Base-by-base conservation (phyloP, 2,797 vertebrate species). In the Bradypodion pumilum region DNA sequence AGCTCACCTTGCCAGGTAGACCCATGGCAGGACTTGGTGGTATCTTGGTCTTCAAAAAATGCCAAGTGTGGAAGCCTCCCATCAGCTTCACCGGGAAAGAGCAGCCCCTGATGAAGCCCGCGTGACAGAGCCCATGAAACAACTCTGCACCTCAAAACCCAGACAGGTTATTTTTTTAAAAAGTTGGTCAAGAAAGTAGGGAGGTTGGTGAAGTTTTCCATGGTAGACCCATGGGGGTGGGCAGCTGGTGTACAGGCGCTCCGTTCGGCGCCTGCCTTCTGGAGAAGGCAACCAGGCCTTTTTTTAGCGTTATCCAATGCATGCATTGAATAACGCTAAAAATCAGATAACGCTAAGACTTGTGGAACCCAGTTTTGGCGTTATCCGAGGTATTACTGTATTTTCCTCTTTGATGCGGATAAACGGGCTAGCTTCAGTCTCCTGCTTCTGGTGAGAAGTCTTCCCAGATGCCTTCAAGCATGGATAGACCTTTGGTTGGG, bases 211-310 rank as follows among this genome's bases (percentile, higher is more conserved):
- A 9, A 15, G 1, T 13, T 76, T 75, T 44, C 37, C 27, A 13
- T 73, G 35, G 35, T 0, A 0, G 7, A 8, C 59, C 21, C 7
- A n/a, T n/a, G n/a, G n/a, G n/a, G n/a, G n/a, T n/a, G n/a, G n/a
- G n/a, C n/a, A n/a, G n/a, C n/a, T n/a, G n/a, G n/a, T n/a, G n/a
- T n/a, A n/a, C n/a, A n/a, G n/a, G n/a, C n/a, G n/a, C n/a, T n/a
- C n/a, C n/a, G n/a, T n/a, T n/a, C n/a, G n/a, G n/a, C n/a, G n/a
- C n/a, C n/a, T n/a, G n/a, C n/a, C n/a, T n/a, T n/a, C n/a, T n/a
- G n/a, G n/a, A n/a, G n/a, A n/a, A n/a, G n/a, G n/a, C n/a, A n/a
- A n/a, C n/a, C n/a, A n/a, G n/a, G n/a, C n/a, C n/a, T n/a, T n/a
- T n/a, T n/a, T n/a, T n/a, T n/a, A n/a, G n/a, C n/a, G n/a, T n/a